Evolutionary conservation across 1,140 invertebrate genomes (phyloP).

Genomic region (Bathynomus jamesi): DNA sequence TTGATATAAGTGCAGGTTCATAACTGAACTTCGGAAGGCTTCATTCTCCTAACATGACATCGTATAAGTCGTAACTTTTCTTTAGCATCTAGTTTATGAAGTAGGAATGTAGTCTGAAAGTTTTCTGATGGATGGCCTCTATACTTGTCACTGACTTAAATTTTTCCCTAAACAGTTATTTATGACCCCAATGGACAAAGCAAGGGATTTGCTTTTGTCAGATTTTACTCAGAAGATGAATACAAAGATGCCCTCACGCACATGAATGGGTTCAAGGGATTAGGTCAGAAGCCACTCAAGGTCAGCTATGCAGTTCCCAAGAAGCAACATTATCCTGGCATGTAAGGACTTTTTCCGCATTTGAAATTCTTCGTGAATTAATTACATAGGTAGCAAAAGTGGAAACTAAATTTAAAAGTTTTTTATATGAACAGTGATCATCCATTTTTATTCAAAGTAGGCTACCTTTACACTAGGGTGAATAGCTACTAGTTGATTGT

Average conservation of each 20-base stretch:
- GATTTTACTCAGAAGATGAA: conserved; percentile 88
- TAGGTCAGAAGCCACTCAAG: conserved; percentile 72
- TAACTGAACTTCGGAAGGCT: too few relatives aligned
- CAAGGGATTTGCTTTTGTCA: conserved; percentile 94
- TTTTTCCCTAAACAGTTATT: too few relatives aligned
- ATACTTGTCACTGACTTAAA: too few relatives aligned
- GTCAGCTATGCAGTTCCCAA: conserved; percentile 86
- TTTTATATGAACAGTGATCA: neutral
- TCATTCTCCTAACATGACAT: too few relatives aligned
- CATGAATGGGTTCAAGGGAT: conserved; percentile 48
- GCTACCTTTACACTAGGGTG: neutral
- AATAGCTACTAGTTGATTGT: neutral
- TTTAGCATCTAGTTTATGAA: too few relatives aligned
- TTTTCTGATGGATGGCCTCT: too few relatives aligned
- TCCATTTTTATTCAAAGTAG: neutral
- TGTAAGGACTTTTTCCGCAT: conserved; percentile 16
- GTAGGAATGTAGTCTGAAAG: too few relatives aligned
- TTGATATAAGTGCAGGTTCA: too few relatives aligned
- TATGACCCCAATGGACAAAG: conserved; percentile 78
- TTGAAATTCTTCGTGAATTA: neutral
- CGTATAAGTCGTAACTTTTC: too few relatives aligned
- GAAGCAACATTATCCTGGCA: conserved; percentile 36
- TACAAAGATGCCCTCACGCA: conserved; percentile 79
- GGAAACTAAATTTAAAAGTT: neutral
- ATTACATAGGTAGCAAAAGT: neutral